Evolutionary conservation across 2,797 vertebrate species (phyloP).

Genomic region (Psittacula echo): DNA sequence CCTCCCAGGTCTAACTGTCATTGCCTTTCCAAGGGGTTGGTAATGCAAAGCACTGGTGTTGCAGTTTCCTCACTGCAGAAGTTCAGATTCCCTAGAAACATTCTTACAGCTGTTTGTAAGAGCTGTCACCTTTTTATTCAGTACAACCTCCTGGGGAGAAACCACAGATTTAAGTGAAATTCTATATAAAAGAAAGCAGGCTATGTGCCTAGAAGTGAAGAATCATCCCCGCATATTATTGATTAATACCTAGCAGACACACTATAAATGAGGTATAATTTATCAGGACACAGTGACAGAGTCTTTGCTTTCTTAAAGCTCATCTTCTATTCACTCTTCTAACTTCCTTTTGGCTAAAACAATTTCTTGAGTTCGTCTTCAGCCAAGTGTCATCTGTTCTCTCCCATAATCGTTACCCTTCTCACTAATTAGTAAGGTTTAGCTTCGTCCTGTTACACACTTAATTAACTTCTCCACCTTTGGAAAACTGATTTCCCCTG

Average conservation of each 20-base stretch:
- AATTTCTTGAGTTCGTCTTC: slow-evolving; percentile 62
- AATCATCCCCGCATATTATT: slow-evolving; percentile 21
- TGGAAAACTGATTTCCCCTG: slow-evolving; percentile 68
- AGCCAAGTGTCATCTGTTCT: slow-evolving; percentile 65
- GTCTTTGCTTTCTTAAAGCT: slow-evolving; percentile 68
- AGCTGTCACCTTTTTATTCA: neutral
- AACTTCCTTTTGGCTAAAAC: slow-evolving; percentile 68
- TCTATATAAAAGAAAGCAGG: neutral
- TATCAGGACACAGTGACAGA: slow-evolving; percentile 51
- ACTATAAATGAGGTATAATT: slow-evolving; percentile 55
- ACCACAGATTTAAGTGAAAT: neutral
- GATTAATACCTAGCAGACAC: slow-evolving; percentile 55
- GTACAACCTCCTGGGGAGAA: neutral
- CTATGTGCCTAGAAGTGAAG: neutral
- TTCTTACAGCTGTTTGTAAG: neutral
- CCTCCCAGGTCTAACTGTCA: neutral
- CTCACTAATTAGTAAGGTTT: slow-evolving; percentile 63
- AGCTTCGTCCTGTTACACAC: slow-evolving; percentile 62
- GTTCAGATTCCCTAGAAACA: neutral
- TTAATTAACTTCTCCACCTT: slow-evolving; percentile 73
- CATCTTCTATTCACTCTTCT: slow-evolving; percentile 59
- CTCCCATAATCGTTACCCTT: slow-evolving; percentile 64
- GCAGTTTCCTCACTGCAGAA: neutral
- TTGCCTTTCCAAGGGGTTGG: neutral
- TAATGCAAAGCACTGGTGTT: neutral